Evolutionary conservation across 23 tunicate species (phyloP), one percentile per base, ranked within the genome.

Genomic region (Diplosoma virens): DNA sequence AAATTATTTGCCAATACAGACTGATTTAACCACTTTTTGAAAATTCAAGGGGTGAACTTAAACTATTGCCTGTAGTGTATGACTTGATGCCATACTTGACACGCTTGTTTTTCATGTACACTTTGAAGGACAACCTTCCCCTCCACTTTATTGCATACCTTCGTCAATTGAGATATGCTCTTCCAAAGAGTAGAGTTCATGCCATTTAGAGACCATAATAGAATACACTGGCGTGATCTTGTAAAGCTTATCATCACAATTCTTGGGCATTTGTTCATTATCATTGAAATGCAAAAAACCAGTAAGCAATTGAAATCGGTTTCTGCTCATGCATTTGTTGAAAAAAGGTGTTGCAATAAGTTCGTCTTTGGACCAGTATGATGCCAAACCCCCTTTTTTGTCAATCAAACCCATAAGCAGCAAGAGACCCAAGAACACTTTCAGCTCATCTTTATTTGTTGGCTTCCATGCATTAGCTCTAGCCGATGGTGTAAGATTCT

Each of bases 71-170:
- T n/a, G n/a, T n/a, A n/a, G n/a, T n/a, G 46, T 76, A 76, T 6
- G 81, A 59, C 66, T 76, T 76, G 65, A 76, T 76, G 81, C 81
- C 81, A 55, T 76, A 76, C 25, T 76, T 76, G 47, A 59, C 30
- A 3, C 71, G 81, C 68, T 59, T 76, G 48, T 76, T 25, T 76
- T 76, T 76, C 30, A n/a, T 76, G 27, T 76, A 76, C 21, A 37
- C 54, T 30, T 71, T 30, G 48, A 76, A 76, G 23, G 67, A 58
- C 32, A 76, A 47, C 33, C 81, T 30, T 25, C 81, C 71, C 27
- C 81, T 58, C 81, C 68, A 76, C 29, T 76, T 76, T 25, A 76
- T n/a, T n/a, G 32, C 81, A 76, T 76, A 25, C 81, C 81, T 55
- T 76, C 81, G 26, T 76, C 81, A 31, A 76, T 76, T 17, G 81